Conservation (phyloP, 2,797 vertebrate species). For the Gadopsis marmoratus region DNA sequence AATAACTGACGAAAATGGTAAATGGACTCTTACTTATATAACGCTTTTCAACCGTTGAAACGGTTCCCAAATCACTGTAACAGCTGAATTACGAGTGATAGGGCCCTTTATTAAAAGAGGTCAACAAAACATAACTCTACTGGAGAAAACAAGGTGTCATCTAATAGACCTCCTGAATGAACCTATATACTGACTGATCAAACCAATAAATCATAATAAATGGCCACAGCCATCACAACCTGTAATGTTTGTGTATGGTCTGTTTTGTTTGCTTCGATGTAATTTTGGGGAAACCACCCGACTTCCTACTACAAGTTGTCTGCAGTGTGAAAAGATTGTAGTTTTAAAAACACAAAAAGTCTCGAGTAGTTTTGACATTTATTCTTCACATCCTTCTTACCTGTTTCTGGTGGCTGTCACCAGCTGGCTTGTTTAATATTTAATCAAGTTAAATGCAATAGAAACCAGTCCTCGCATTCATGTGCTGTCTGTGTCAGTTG, state of each 20-base stretch:
- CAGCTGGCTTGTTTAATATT: slow-evolving; percentile 50
- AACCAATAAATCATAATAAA: too few species aligned
- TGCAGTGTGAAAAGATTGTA: neutral
- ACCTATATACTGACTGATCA: too few species aligned
- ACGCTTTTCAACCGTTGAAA: too few species aligned
- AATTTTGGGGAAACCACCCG: slow-evolving; percentile 7
- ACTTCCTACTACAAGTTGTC: neutral
- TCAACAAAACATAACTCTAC: too few species aligned
- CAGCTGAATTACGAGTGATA: too few species aligned
- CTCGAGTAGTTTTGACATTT: slow-evolving; percentile 10
- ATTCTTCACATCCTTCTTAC: slow-evolving; percentile 3
- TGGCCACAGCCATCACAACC: too few species aligned
- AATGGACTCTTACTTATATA: too few species aligned
- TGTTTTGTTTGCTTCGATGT: slow-evolving; percentile 15
- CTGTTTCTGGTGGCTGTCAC: slow-evolving; percentile 3
- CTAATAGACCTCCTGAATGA: too few species aligned
- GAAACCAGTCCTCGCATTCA: slow-evolving; percentile 46
- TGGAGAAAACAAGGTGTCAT: too few species aligned
- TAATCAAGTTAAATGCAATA: slow-evolving; percentile 48
- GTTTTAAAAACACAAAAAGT: neutral
- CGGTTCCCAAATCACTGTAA: too few species aligned
- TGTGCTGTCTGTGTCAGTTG: slow-evolving; percentile 32
- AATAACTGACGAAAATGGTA: too few species aligned
- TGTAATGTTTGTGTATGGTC: slow-evolving; percentile 10
- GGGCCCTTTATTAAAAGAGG: too few species aligned